phyloP scores from a whole-genome alignment of 2,888 invertebrate species.

The Allophyes oxyacanthae region DNA sequence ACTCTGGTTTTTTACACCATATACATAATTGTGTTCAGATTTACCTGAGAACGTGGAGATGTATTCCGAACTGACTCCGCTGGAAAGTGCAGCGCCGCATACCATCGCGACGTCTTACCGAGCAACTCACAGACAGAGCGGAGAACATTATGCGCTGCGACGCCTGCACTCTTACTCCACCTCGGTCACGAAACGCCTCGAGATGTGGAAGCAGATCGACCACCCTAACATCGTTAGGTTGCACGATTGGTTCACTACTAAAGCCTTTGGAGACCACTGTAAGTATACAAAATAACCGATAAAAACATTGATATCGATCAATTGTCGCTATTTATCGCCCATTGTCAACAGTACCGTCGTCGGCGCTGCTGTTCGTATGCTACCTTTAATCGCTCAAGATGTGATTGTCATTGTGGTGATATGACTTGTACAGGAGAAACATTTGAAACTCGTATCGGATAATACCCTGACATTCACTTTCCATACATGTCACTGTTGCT shows the following conservation, averaged over 20 bases:
- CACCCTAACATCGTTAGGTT: constrained; percentile 98
- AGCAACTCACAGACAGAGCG: constrained; percentile 96
- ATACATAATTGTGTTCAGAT: constrained; percentile 81
- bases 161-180: constrained; percentile 96
- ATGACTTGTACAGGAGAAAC: too few relatives aligned
- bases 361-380: too few relatives aligned
- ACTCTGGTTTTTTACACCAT: too few relatives aligned
- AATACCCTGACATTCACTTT: too few relatives aligned
- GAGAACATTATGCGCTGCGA: constrained; percentile 95
- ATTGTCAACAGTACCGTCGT: too few relatives aligned
- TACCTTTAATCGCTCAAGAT: too few relatives aligned
- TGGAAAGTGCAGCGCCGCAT: constrained; percentile 92
- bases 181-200: constrained; percentile 96
- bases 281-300: constrained; percentile 74
- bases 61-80: constrained; percentile 95
- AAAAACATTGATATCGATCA: too few relatives aligned
- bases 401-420: too few relatives aligned
- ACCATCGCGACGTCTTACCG: constrained; percentile 96
- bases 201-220: constrained; percentile 98
- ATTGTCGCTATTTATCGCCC: too few relatives aligned
- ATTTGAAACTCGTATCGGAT: too few relatives aligned
- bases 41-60: constrained; percentile 96
- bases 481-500: too few relatives aligned
- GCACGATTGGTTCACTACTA: constrained; percentile 97
- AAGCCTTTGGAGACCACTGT: constrained; percentile 99